Percentiles rank a stretch among this genome's conserved stretches.
phyloP scores from a whole-genome alignment of 2,888 invertebrate genomes.

The Drosophila incognita region DNA sequence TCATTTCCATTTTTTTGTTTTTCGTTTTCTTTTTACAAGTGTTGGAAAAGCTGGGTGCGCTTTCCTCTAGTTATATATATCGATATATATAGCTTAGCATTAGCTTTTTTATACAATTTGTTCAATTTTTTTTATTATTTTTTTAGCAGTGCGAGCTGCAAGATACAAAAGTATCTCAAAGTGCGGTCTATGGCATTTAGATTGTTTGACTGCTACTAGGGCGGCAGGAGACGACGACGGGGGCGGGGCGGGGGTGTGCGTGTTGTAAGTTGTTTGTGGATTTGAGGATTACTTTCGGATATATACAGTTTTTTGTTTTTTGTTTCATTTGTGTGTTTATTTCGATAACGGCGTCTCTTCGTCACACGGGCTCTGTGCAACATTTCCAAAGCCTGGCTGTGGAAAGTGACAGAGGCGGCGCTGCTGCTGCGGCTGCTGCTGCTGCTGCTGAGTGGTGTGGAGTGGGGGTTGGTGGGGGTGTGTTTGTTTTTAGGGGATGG shows the following conservation, averaged over 20 bases:
- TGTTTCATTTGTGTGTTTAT: neutral
- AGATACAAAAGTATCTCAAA: slow-evolving; percentile 55
- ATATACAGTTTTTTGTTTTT: slow-evolving; percentile 61
- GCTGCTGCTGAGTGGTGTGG: neutral
- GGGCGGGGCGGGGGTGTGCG: slow-evolving; percentile 4
- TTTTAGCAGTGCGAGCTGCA: slow-evolving; percentile 36
- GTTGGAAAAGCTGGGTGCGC: slow-evolving; percentile 30
- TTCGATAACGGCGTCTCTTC: slow-evolving; percentile 36
- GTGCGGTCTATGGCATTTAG: slow-evolving; percentile 55
- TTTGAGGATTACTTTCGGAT: slow-evolving; percentile 38
- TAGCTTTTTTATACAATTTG: slow-evolving; percentile 74
- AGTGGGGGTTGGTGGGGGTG: slow-evolving; percentile 15
- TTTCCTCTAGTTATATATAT: slow-evolving; percentile 31
- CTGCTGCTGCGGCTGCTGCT: slow-evolving; percentile 18
- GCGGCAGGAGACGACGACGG: slow-evolving; percentile 36
- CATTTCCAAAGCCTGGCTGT: slow-evolving; percentile 74
- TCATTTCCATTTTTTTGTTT: slow-evolving; percentile 18
- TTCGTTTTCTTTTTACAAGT: slow-evolving; percentile 54
- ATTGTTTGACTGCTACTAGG: slow-evolving; percentile 50
- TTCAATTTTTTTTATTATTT: slow-evolving; percentile 44
- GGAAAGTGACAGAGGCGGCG: slow-evolving; percentile 62
- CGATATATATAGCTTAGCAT: slow-evolving; percentile 54
- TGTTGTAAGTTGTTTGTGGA: slow-evolving; percentile 12
- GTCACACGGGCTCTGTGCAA: slow-evolving; percentile 49
- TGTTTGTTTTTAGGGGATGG: slow-evolving; percentile 2